A percentile compares a stretch with the other conserved stretches of the same genome.
Conservation (phyloP, 2,113 vertebrate species). For the Dipodomys merriami region DNA sequence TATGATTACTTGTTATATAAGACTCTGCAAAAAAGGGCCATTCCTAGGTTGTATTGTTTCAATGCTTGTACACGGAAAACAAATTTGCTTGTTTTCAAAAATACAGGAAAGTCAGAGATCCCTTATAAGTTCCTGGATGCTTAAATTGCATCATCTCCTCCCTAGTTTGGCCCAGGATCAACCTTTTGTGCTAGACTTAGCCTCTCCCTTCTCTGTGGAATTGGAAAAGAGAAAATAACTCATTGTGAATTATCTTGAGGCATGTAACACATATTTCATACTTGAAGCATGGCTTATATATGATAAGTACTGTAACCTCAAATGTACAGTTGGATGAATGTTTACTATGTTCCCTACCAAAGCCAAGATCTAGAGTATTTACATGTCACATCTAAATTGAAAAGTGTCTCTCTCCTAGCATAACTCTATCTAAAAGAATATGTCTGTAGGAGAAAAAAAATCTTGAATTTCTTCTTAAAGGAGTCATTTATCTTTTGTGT, state of each 20-base stretch:
- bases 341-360: background rate
- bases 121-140: background rate
- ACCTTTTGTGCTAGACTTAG: slow-evolving; percentile 22
- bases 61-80: background rate
- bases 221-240: slow-evolving; percentile 5
- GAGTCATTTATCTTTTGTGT: background rate
- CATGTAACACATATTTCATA: background rate
- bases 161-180: slow-evolving; percentile 12
- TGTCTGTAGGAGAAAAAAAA: background rate
- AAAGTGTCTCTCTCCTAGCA: background rate
- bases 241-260: background rate
- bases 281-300: background rate
- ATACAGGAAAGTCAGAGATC: background rate
- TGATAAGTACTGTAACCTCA: background rate
- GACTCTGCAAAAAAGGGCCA: background rate
- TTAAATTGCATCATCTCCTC: slow-evolving; percentile 16
- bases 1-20: background rate
- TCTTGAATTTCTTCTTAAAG: background rate
- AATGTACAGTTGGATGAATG: background rate
- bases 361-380: background rate
- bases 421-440: background rate
- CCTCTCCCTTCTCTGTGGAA: background rate
- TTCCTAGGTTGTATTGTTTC: background rate
- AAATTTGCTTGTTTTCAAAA: slow-evolving; percentile 23
- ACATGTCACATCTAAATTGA: background rate